Conservation (phyloP, 2,113 vertebrate genomes). For the Theristicus caerulescens region DNA sequence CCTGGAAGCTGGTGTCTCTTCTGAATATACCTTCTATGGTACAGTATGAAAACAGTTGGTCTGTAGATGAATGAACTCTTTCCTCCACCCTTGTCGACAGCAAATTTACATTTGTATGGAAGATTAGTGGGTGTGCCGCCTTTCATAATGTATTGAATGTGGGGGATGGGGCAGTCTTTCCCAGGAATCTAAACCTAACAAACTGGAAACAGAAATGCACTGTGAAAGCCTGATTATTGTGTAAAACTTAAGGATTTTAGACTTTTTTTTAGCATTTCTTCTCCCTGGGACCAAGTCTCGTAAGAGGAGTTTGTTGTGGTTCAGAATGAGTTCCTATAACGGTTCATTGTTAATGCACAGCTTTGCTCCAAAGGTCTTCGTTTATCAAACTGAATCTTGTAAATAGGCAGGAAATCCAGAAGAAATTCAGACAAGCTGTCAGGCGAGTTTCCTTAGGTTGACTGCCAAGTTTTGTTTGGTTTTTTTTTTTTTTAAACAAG, state of each 20-base stretch:
- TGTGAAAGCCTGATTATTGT: neutral
- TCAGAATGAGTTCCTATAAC: neutral
- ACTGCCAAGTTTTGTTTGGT: neutral
- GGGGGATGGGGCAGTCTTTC: constrained; percentile 22
- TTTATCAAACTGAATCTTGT: constrained; percentile 41
- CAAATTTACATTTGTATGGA: constrained; percentile 49
- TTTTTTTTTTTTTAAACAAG: neutral
- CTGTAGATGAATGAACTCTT: constrained; percentile 18
- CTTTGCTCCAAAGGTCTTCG: neutral
- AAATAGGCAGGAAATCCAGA: constrained; percentile 48
- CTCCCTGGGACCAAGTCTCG: neutral
- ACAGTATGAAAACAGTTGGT: neutral
- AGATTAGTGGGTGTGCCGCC: neutral
- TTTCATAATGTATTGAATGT: neutral
- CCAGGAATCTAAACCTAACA: neutral
- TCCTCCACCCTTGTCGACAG: neutral
- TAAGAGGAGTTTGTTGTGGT: neutral
- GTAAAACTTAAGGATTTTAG: neutral
- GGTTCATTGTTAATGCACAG: constrained; percentile 7
- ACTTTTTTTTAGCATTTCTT: neutral
- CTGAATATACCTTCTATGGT: neutral
- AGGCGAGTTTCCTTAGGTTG: constrained; percentile 13
- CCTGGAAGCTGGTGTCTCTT: neutral
- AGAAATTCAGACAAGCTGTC: constrained; percentile 53
- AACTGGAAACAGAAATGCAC: neutral